Evolutionary conservation across 2,888 invertebrate species (phyloP), one percentile per base, ranked within the genome.

Genomic region (Drosophila rubida): DNA sequence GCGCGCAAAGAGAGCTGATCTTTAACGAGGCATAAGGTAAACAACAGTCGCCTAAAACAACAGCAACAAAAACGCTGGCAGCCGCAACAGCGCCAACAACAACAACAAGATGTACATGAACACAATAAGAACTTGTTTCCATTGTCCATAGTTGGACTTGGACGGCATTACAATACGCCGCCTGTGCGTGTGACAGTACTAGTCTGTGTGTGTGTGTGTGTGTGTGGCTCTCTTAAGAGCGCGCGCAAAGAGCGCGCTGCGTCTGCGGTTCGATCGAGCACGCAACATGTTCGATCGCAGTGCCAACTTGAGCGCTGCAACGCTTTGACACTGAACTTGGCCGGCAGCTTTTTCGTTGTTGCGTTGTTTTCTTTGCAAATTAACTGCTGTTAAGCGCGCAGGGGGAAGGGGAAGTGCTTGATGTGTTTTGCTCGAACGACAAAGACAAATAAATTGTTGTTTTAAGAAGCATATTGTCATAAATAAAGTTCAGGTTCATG

Each of bases 11-110:
- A 39, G 65, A 62, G 75, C 48, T 65, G 74, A 85, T 82, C 72
- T 82, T 69, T 61, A 86, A 83, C 79, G 74, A 87, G 87, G 46
- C 86, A 67, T 69, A 83, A 76, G 83, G 86, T 82, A 82, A 81
- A 80, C 79, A 84, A 87, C 81, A 87, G 67, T 76, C 63, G 87
- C 74, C 57, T 75, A 66, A 78, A 49, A 64, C 71, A 75, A 78
- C 69, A 72, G 66, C 71, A 75, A 58, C 70, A 68, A 66, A 58
- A 63, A 51, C 35, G 35, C 23, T 23, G n/a, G 32, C 46, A 44
- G 54, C 50, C 59, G 59, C 55, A 57, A 62, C 55, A 58, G 42
- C 11, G 6, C 1, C 25, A 25, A 25, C 25, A 25, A 23, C 23
- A 23, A 23, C 2, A 5, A 68, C 39, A 39, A 22, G 53, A 32